Conservation (phyloP, 2,888 invertebrate genomes). For the Limnephilus auricula region DNA sequence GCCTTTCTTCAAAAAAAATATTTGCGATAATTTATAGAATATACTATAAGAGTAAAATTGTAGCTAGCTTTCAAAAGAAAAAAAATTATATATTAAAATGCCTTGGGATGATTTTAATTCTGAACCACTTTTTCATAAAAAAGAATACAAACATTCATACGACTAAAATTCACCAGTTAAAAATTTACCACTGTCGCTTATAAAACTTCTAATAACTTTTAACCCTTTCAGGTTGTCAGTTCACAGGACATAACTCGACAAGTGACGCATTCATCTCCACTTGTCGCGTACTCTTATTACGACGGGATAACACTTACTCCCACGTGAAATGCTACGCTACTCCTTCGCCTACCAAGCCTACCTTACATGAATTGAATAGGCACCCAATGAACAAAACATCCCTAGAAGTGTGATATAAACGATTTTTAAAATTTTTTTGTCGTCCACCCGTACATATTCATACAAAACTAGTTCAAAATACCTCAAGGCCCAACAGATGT, state of each 20-base stretch:
- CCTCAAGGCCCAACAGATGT: too few relatives aligned
- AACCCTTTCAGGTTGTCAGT: neutral
- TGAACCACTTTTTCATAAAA: neutral
- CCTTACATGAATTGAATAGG: neutral
- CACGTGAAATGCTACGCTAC: conserved; percentile 13
- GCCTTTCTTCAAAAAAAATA: too few relatives aligned
- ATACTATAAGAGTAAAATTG: too few relatives aligned
- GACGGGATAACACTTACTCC: neutral
- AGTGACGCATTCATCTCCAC: conserved; percentile 5
- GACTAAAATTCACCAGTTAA: neutral
- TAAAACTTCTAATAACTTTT: neutral
- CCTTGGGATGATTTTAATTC: neutral
- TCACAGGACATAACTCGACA: neutral
- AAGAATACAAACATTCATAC: too few relatives aligned
- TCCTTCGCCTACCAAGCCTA: neutral
- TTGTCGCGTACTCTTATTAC: conserved; percentile 21
- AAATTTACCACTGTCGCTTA: neutral
- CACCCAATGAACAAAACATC: neutral
- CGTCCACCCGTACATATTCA: too few relatives aligned
- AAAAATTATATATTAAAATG: too few relatives aligned
- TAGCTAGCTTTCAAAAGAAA: too few relatives aligned
- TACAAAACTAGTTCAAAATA: too few relatives aligned
- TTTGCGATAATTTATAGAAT: too few relatives aligned
- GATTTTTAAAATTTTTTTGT: too few relatives aligned
- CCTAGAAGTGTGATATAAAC: neutral